These are phyloP conservation scores for Trichogramma dendrolimi DNA, from an alignment of 2,888 invertebrate genomes.

Conservation along the genomic window DNA sequence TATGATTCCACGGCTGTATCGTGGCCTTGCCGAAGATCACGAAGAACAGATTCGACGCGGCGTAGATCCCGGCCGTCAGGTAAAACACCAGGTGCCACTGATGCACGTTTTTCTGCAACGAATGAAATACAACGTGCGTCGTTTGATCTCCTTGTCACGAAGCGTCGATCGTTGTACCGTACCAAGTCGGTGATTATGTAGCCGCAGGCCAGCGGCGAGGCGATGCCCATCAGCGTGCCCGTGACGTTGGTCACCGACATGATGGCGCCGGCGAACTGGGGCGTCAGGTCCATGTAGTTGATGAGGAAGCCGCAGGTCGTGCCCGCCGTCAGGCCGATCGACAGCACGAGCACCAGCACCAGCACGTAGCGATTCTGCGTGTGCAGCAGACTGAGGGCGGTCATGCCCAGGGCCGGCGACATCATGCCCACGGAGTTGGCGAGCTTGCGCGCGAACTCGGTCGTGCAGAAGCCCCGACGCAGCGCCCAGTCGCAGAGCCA, in stretches of 20 bases:
- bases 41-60: constrained; percentile 60
- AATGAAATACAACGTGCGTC: background rate
- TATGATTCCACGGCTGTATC: constrained; percentile 60
- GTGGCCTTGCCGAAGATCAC: constrained; percentile 60
- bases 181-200: constrained; percentile 45
- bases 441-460: constrained; percentile 43
- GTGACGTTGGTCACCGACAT: constrained; percentile 54
- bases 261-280: constrained; percentile 54
- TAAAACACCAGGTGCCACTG: constrained; percentile 65
- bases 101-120: background rate
- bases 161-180: constrained; percentile 14
- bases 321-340: constrained; percentile 45
- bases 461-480: constrained; percentile 38
- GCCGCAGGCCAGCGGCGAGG: constrained; percentile 50
- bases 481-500: constrained; percentile 53
- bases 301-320: constrained; percentile 49
- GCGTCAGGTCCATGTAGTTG: constrained; percentile 55
- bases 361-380: constrained; percentile 24
- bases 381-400: constrained; percentile 40
- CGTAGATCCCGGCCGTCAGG: constrained; percentile 59
- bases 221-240: constrained; percentile 50
- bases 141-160: background rate
- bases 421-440: constrained; percentile 58
- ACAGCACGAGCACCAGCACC: constrained; percentile 35
- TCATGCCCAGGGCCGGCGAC: constrained; percentile 51